Base-by-base conservation (phyloP, 1,140 invertebrate genomes). In the Zaprionus tsacasi region DNA sequence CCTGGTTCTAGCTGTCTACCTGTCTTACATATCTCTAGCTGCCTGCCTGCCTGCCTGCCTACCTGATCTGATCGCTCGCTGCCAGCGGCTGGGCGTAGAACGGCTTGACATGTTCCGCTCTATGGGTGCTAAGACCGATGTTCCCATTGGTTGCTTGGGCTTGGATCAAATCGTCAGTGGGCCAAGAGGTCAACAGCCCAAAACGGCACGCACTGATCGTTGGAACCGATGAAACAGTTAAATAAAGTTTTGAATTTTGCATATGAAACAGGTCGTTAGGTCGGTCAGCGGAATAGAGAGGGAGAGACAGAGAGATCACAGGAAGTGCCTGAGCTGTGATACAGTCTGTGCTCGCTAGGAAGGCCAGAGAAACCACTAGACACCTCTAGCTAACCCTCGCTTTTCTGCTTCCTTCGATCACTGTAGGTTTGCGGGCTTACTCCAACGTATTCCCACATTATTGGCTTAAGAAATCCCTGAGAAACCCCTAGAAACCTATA, bases 101-200 rank as follows among this genome's bases (percentile, higher is more conserved):
- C 7, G 40, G 57, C 43, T 57, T 74, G 66, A 74, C 71, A 70
- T 74, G 52, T 43, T 74, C 52, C 30, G 56, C 59, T 57, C 54
- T 70, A 43, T 59, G 56, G 36, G 33, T 65, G 61, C 21, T 15
- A 59, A 38, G 21, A 21, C 21, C 21, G 21, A 21, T 36, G 27
- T 15, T 15, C 1, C 35, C 38, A 6, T 21, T 38, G 55, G n/a
- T 61, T 38, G 55, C 8, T 61, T 30, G 21, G 30, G 25, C 55
- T 65, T n/a, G n/a, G 63, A 36, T 36, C 63, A 27, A 43, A 56
- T 33, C 21, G 27, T 33, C 58, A 57, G 13, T 52, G 40, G 70
- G 43, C 64, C 60, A 77, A 60, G 38, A 78, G 75, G 70, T 78
- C 75, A 78, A 74, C 43, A 77, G 70, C 70, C 64, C 75, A 77